These are phyloP conservation scores for Tonatia bakeri DNA, from an alignment of 2,113 vertebrate species.

Conservation along the genomic window DNA sequence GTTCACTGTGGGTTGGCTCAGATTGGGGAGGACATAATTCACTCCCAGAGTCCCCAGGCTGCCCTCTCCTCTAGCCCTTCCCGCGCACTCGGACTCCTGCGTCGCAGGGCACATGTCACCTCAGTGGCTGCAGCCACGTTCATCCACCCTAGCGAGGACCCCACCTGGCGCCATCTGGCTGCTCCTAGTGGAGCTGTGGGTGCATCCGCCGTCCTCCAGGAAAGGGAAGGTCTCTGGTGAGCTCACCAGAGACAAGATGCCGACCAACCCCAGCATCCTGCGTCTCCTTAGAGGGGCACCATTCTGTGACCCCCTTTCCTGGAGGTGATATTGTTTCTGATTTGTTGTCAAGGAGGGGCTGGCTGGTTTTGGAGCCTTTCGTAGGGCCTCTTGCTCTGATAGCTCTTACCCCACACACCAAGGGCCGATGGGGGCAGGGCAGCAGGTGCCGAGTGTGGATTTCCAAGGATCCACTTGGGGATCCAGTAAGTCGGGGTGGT, in stretches of 20 bases:
- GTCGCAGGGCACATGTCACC: fast-evolving
- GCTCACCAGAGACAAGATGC: background rate
- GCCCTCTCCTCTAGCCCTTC: background rate
- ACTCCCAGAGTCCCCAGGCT: background rate
- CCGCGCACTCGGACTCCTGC: background rate
- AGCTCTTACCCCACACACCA: background rate
- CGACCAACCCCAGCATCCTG: too few relatives aligned
- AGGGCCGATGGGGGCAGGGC: fast-evolving
- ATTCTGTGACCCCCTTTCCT: background rate
- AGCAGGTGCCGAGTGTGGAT: background rate
- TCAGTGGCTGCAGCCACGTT: background rate
- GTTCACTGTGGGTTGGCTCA: background rate
- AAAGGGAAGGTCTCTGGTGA: background rate
- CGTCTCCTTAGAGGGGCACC: background rate
- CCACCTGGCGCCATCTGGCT: too few relatives aligned
- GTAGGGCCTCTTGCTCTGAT: background rate
- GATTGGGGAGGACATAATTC: background rate
- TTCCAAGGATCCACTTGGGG: background rate
- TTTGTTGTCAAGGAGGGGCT: background rate
- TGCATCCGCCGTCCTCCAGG: fast-evolving
- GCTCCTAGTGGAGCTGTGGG: background rate
- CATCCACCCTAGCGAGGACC: background rate
- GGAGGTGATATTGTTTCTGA: background rate
- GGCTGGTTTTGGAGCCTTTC: background rate
- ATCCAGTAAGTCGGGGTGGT: background rate